Evolutionary conservation across 2,888 invertebrate genomes (phyloP).

Genomic region (Strigamia transsilvanica): DNA sequence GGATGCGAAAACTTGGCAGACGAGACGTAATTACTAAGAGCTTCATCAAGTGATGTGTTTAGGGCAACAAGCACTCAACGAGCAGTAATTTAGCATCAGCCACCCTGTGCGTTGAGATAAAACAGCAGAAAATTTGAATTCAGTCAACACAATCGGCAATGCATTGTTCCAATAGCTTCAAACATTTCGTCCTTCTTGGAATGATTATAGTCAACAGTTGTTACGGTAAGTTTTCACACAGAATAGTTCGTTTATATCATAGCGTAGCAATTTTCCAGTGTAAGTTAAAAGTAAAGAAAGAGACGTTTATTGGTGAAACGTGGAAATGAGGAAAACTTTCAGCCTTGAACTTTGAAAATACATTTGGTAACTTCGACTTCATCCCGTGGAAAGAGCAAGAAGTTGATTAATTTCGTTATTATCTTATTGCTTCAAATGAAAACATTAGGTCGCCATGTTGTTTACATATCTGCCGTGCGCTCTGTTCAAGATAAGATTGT

Average conservation of each 20-base stretch:
- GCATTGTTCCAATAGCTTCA: not conserved
- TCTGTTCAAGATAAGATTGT: conserved; percentile 16
- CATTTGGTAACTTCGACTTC: not conserved
- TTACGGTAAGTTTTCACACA: not conserved
- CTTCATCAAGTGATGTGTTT: conserved; percentile 13
- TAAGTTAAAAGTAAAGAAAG: not conserved
- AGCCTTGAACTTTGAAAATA: conserved; percentile 32
- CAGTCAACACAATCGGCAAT: not conserved
- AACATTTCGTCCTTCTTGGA: conserved; percentile 1
- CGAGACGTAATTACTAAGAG: conserved; percentile 33
- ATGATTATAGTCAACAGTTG: conserved; percentile 8
- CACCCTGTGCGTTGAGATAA: not conserved
- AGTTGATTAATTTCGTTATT: not conserved
- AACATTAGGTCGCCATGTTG: not conserved
- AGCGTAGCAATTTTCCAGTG: not conserved
- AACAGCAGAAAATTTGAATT: not conserved
- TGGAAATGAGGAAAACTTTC: not conserved
- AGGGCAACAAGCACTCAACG: not conserved
- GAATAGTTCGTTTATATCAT: not conserved
- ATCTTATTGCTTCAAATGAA: not conserved
- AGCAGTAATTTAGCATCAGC: not conserved
- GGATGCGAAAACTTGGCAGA: conserved; percentile 42
- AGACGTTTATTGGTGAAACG: not conserved
- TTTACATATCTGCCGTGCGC: not conserved
- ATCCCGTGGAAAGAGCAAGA: not conserved